Evolutionary conservation across 2,888 invertebrate genomes (phyloP), one percentile per base, ranked within the genome.

Genomic region (Tuberolachnus salignus): DNA sequence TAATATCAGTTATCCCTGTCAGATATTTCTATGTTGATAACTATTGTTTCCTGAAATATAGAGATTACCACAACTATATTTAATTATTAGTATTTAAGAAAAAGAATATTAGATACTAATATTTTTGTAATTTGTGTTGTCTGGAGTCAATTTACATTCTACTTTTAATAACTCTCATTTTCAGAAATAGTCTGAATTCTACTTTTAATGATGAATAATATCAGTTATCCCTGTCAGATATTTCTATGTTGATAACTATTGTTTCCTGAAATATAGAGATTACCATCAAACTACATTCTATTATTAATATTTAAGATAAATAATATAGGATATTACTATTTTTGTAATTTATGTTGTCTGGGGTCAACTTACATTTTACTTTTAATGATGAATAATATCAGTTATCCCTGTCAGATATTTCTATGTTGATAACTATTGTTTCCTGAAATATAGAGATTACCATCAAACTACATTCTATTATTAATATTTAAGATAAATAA

Each of bases 331-430:
- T 34, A 53, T 53, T 21, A 53, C 4, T 64, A 53, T 74, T n/a
- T n/a, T n/a, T n/a, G n/a, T n/a, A n/a, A n/a, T n/a, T n/a, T n/a
- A n/a, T n/a, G n/a, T n/a, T n/a, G n/a, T n/a, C n/a, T n/a, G n/a
- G n/a, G n/a, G n/a, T n/a, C n/a, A n/a, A n/a, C n/a, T n/a, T n/a
- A n/a, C n/a, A n/a, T n/a, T n/a, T n/a, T n/a, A n/a, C n/a, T 34
- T 34, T 63, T 42, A 10, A 63, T 73, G 59, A 72, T 72, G 49
- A 72, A 49, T 13, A 53, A n/a, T 73, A 21, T 73, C 63, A 73
- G 63, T 64, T 73, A 73, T 73, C 73, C 73, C 53, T 73, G 63
- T 73, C 74, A 74, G 53, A 74, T 34, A 55, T 53, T 23, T n/a
- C n/a, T 64, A 55, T 74, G 49, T 11, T 61, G 70, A 55, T 55